Percentiles rank a stretch among this genome's conserved stretches.
phyloP scores from a whole-genome alignment of 2,888 invertebrate species.

The Trichopoda pennipes region DNA sequence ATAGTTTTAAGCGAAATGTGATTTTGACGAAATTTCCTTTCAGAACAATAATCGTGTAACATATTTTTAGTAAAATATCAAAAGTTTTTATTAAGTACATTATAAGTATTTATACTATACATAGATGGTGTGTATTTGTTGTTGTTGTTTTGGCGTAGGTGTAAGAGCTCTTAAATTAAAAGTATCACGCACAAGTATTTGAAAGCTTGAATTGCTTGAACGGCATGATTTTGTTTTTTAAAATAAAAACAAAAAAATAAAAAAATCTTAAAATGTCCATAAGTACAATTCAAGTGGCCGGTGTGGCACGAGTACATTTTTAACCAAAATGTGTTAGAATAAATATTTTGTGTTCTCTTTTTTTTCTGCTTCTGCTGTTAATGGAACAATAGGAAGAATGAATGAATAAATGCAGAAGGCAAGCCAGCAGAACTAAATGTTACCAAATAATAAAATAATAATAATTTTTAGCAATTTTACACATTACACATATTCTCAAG shows the following conservation, averaged over 20 bases:
- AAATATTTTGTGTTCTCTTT: constrained; percentile 56
- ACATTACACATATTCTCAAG: constrained; percentile 59
- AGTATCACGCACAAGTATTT: constrained; percentile 66
- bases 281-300: constrained; percentile 57
- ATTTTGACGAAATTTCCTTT: constrained; percentile 9
- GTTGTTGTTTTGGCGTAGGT: constrained; percentile 47
- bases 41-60: too few relatives aligned
- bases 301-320: constrained; percentile 61
- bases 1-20: constrained; percentile 41
- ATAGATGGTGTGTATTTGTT: not conserved
- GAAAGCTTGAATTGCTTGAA: constrained; percentile 46
- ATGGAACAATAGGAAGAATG: constrained; percentile 43
- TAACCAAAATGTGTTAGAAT: constrained; percentile 58
- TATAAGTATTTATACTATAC: not conserved
- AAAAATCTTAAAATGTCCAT: constrained; percentile 61
- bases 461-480: constrained; percentile 65
- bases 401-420: constrained; percentile 33
- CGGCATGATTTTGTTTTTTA: constrained; percentile 19
- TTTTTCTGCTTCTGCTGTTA: constrained; percentile 22
- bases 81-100: too few relatives aligned
- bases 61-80: too few relatives aligned
- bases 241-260: too few relatives aligned
- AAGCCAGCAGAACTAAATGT: constrained; percentile 61
- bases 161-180: constrained; percentile 64
- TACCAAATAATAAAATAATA: constrained; percentile 53